A percentile compares a stretch with the other conserved stretches of the same genome.
phyloP scores from a whole-genome alignment of 1,140 invertebrate species.

The Temnothorax curvispinosus region DNA sequence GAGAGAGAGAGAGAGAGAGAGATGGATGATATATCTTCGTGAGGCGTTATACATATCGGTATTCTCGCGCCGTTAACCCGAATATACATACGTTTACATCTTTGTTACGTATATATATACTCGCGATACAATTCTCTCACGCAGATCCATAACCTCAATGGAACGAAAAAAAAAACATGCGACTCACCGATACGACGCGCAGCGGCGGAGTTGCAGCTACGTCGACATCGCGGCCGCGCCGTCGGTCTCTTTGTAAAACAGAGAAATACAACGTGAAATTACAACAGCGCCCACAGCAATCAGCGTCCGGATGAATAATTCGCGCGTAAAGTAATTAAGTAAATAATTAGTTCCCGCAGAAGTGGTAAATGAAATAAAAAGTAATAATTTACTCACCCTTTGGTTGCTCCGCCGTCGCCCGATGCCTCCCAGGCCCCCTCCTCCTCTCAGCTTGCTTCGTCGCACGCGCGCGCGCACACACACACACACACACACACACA shows the following conservation, averaged over 20 bases:
- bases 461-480: too few species aligned
- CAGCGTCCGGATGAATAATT: background rate
- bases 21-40: too few species aligned
- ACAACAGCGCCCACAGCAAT: background rate
- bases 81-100: background rate
- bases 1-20: too few species aligned
- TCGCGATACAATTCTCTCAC: background rate
- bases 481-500: background rate
- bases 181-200: background rate
- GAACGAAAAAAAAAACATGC: background rate
- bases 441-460: background rate
- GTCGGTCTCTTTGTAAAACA: too few species aligned
- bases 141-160: background rate
- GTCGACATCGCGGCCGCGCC: background rate
- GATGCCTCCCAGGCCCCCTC: background rate
- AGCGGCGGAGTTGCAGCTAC: background rate
- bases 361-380: background rate
- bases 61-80: background rate
- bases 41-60: background rate
- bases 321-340: background rate
- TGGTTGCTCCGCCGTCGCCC: background rate
- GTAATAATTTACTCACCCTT: background rate
- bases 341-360: constrained; percentile 7
- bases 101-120: background rate
- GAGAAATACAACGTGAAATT: background rate